Conservation (phyloP, 1,140 invertebrate genomes). For the Chymomyza costata region DNA sequence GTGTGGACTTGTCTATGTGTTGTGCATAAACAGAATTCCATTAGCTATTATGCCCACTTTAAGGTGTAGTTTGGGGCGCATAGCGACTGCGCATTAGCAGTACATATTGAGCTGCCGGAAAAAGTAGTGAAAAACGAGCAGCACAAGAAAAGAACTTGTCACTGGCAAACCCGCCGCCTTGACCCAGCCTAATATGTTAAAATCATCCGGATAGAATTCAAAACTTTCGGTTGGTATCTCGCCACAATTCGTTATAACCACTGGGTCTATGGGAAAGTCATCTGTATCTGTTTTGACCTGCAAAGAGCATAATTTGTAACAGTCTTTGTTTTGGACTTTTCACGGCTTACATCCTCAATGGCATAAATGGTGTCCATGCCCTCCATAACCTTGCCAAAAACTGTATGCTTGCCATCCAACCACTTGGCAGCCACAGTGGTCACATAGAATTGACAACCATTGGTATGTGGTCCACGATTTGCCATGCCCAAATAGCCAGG, state of each 20-base stretch:
- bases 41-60: too few species aligned
- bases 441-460: slow-evolving; percentile 98
- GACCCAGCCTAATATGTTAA: slow-evolving; percentile 84
- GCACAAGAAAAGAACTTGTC: slow-evolving; percentile 83
- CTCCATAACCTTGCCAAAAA: slow-evolving; percentile 92
- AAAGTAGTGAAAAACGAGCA: slow-evolving; percentile 86
- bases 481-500: slow-evolving; percentile 97
- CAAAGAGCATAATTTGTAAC: not conserved
- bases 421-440: slow-evolving; percentile 91
- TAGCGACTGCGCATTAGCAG: slow-evolving; percentile 58
- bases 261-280: slow-evolving; percentile 82
- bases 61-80: too few species aligned
- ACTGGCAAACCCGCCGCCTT: slow-evolving; percentile 84
- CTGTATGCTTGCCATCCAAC: slow-evolving; percentile 94
- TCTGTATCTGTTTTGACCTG: slow-evolving; percentile 84
- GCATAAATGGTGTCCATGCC: slow-evolving; percentile 90
- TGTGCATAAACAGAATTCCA: too few species aligned
- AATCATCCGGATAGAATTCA: slow-evolving; percentile 81
- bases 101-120: slow-evolving; percentile 80
- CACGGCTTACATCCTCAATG: slow-evolving; percentile 80
- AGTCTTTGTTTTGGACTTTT: not conserved
- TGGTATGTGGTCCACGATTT: slow-evolving; percentile 88
- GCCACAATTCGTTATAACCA: slow-evolving; percentile 82
- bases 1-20: too few species aligned
- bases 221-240: slow-evolving; percentile 79